phyloP scores from a whole-genome alignment of 1,140 invertebrate genomes.

The Zaprionus davidi region DNA sequence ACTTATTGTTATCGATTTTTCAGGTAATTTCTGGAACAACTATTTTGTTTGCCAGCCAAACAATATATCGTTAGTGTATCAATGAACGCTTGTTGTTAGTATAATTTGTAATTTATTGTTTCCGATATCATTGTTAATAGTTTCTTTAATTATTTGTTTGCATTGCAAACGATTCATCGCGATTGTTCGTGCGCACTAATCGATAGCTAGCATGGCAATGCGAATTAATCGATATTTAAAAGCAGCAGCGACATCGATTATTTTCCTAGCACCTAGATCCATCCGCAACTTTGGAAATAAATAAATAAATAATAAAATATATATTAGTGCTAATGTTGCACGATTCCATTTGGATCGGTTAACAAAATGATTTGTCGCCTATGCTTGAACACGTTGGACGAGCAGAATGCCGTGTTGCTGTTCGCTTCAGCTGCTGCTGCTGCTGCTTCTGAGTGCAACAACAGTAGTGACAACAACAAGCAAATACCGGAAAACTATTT shows the following conservation, averaged over 20 bases:
- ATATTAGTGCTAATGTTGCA: constrained; percentile 39
- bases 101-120: no score
- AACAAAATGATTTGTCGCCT: constrained; percentile 78
- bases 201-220: constrained; percentile 15
- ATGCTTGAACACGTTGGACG: constrained; percentile 67
- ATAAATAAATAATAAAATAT: constrained; percentile 34
- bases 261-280: constrained; percentile 32
- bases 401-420: constrained; percentile 63
- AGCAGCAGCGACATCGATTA: constrained; percentile 21
- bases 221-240: constrained; percentile 19
- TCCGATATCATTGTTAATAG: neutral
- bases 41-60: no score
- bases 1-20: no score
- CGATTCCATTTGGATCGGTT: constrained; percentile 21
- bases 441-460: constrained; percentile 29
- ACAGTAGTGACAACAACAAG: constrained; percentile 37
- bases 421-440: constrained; percentile 44
- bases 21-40: no score
- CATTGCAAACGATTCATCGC: neutral
- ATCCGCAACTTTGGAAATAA: constrained; percentile 51
- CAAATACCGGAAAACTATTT: constrained; percentile 74
- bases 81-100: no score
- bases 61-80: no score
- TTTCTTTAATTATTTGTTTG: neutral
- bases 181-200: neutral